Percentiles rank a stretch among this genome's conserved stretches.
Conservation (phyloP, 2,113 vertebrate species). For the Todiramphus chloris region DNA sequence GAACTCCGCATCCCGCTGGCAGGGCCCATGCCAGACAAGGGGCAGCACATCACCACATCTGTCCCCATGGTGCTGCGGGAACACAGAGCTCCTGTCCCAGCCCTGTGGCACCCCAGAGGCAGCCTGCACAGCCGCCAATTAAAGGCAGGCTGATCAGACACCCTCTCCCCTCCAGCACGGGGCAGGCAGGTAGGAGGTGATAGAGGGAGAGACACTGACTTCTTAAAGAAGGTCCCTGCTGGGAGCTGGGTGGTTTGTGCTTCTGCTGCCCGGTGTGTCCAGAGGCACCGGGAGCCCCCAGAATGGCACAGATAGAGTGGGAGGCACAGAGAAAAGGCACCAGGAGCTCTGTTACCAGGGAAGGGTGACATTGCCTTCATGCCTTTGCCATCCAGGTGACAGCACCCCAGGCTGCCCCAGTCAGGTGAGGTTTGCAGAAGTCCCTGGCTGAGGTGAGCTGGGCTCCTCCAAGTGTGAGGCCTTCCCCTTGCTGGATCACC, state of each 20-base stretch:
- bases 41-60: background rate
- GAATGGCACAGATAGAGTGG: background rate
- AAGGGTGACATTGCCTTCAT: background rate
- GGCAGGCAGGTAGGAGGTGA: background rate
- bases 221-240: background rate
- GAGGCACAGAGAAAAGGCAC: background rate
- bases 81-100: background rate
- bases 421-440: background rate
- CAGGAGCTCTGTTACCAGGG: background rate
- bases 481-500: background rate
- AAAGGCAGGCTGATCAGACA: conserved; percentile 16
- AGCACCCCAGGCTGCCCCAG: background rate
- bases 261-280: background rate
- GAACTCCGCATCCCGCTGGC: background rate
- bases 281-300: background rate
- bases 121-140: background rate
- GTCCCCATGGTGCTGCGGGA: background rate
- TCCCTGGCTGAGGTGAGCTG: background rate
- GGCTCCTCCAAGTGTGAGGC: rapidly evolving
- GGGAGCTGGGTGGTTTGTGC: background rate
- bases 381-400: background rate
- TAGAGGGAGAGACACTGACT: background rate
- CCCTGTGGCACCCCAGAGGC: background rate
- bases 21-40: rapidly evolving
- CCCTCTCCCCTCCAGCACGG: background rate